phyloP scores from a whole-genome alignment of 2,888 invertebrate species.

The Balanococcus diminutus region DNA sequence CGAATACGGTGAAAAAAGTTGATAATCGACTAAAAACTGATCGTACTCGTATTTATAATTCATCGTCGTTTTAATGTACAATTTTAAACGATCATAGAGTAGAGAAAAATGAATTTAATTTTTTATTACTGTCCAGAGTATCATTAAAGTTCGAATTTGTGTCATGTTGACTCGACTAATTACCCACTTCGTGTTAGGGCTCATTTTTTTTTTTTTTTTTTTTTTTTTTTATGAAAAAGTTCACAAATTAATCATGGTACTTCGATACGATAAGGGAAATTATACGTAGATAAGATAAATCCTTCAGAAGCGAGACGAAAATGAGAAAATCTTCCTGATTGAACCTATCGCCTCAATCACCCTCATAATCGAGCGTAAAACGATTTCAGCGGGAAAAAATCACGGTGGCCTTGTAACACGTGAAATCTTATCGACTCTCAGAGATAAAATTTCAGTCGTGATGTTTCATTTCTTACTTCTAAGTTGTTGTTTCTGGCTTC shows the following conservation, averaged over 20 bases:
- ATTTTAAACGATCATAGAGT: background rate
- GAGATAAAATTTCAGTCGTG: background rate
- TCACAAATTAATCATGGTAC: background rate
- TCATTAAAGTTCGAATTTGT: background rate
- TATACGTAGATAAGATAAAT: background rate
- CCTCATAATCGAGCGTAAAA: background rate
- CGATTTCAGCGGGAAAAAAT: background rate
- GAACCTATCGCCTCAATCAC: background rate
- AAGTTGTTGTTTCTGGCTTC: constrained; percentile 40
- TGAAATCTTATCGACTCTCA: background rate
- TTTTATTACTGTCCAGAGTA: background rate
- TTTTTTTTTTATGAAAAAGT: no score
- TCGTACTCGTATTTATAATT: background rate
- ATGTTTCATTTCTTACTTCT: constrained; percentile 31
- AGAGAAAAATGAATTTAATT: background rate
- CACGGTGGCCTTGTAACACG: background rate
- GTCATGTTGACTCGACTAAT: background rate
- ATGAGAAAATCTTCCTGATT: background rate
- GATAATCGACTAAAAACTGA: background rate
- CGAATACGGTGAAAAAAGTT: background rate
- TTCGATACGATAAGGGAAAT: background rate
- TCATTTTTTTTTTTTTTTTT: no score
- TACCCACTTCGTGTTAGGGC: background rate
- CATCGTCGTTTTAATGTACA: background rate
- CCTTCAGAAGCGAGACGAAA: background rate